Evolutionary conservation across 2,888 invertebrate genomes (phyloP), one percentile per base, ranked within the genome.

Genomic region (Philereme vetulata): DNA sequence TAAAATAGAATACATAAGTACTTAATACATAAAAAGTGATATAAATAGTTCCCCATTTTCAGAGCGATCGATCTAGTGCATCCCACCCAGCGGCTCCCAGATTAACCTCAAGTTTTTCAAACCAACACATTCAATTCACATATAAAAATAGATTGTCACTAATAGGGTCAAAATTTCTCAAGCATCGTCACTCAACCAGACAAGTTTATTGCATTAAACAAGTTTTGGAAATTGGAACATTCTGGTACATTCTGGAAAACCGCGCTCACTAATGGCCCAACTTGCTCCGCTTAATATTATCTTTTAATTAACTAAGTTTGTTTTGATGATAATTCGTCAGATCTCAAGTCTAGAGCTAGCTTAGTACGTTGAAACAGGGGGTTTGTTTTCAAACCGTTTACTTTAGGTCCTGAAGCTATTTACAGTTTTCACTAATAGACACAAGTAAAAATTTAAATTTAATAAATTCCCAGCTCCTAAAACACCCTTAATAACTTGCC

Each of bases 291-390:
- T 60, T 21, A 58, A 45, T 62, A 60, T 65, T 66, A 66, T 66
- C 68, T 56, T 64, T 66, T 66, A 66, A 66, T 66, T 68, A 66
- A 66, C 57, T 54, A 58, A 59, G 58, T 66, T 66, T 51, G 58
- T 51, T 50, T 53, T 44, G 42, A 53, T 43, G 51, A 48, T 67
- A 36, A 60, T 59, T 60, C 38, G 38, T 10, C n/a, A 36, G 42
- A 42, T 32, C 48, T 38, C 49, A 40, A 45, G 49, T 49, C 51
- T 56, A 45, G 43, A 43, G 43, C 9, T 43, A 10, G 43, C n/a
- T 43, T 43, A 10, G 43, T 11, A 11, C 11, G 43, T 3, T 4
- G 43, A 11, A 6, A 36, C 10, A 43, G 40, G 21, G 11, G 9
- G 1, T n/a, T 6, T 9, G 11, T 11, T 43, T 11, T 11, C 9